Conservation (phyloP, 2,113 vertebrate species). For the Aplodontia rufa region DNA sequence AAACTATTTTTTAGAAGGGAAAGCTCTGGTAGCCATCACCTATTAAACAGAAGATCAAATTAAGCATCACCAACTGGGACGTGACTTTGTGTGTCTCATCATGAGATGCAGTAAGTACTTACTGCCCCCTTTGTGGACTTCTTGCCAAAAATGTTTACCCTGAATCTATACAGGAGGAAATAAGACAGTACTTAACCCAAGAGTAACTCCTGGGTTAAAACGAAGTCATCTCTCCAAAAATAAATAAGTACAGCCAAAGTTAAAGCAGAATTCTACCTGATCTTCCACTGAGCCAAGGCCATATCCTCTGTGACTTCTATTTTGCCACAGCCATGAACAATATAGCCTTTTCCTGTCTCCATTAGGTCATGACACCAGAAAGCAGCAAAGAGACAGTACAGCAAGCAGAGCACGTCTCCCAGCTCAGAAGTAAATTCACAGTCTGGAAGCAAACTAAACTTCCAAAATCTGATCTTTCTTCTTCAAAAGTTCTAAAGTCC, state of each 20-base stretch:
- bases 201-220: constrained; percentile 16
- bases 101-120: too few relatives aligned
- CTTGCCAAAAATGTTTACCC: not conserved
- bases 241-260: not conserved
- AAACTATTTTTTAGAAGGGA: not conserved
- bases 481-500: not conserved
- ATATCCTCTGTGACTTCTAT: not conserved
- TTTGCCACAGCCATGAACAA: constrained; percentile 29
- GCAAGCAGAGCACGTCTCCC: not conserved
- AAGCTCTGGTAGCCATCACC: not conserved
- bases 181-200: not conserved
- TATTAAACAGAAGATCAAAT: not conserved
- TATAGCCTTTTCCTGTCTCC: not conserved
- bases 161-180: not conserved
- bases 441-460: constrained; percentile 12
- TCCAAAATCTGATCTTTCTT: constrained; percentile 31
- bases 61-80: not conserved
- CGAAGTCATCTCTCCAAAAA: not conserved
- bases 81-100: not conserved
- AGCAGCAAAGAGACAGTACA: not conserved
- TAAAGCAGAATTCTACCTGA: not conserved
- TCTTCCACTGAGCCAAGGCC: not conserved
- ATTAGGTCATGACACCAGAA: not conserved
- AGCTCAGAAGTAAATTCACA: not conserved
- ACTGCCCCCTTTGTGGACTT: not conserved